Evolutionary conservation across 2,888 invertebrate species (phyloP).

Genomic region (Bellardia pandia): DNA sequence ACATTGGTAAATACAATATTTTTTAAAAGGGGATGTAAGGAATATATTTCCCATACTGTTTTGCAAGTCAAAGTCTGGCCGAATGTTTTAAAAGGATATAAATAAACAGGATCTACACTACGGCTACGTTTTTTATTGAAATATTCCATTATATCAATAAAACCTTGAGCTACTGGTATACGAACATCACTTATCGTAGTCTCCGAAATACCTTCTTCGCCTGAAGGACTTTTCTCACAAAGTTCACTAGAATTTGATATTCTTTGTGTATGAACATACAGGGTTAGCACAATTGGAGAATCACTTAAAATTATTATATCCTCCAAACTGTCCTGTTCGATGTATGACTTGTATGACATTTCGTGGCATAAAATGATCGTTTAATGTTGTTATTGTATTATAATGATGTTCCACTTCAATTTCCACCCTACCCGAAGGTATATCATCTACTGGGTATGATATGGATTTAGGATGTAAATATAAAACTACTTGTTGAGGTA

Average conservation of each 20-base stretch:
- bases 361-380: slow-evolving; percentile 77
- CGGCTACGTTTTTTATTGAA: slow-evolving; percentile 63
- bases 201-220: slow-evolving; percentile 34
- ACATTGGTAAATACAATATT: slow-evolving; percentile 76
- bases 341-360: slow-evolving; percentile 77
- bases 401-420: slow-evolving; percentile 77
- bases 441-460: slow-evolving; percentile 68
- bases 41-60: slow-evolving; percentile 78
- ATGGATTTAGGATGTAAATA: slow-evolving; percentile 78
- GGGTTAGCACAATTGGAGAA: slow-evolving; percentile 77
- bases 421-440: slow-evolving; percentile 71
- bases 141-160: slow-evolving; percentile 72
- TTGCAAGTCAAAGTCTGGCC: slow-evolving; percentile 61
- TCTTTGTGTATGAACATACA: slow-evolving; percentile 73
- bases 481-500: slow-evolving; percentile 77
- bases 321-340: slow-evolving; percentile 79
- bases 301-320: slow-evolving; percentile 79
- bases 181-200: slow-evolving; percentile 30
- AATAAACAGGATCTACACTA: slow-evolving; percentile 47
- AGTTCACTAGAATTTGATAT: background rate
- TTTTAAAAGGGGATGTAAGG: slow-evolving; percentile 78
- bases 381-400: slow-evolving; percentile 77
- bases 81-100: slow-evolving; percentile 67
- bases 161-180: slow-evolving; percentile 71
- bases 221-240: slow-evolving; percentile 33